These are phyloP conservation scores for Helicoverpa assulta DNA, from an alignment of 2,888 invertebrate genomes.

Conservation along the genomic window DNA sequence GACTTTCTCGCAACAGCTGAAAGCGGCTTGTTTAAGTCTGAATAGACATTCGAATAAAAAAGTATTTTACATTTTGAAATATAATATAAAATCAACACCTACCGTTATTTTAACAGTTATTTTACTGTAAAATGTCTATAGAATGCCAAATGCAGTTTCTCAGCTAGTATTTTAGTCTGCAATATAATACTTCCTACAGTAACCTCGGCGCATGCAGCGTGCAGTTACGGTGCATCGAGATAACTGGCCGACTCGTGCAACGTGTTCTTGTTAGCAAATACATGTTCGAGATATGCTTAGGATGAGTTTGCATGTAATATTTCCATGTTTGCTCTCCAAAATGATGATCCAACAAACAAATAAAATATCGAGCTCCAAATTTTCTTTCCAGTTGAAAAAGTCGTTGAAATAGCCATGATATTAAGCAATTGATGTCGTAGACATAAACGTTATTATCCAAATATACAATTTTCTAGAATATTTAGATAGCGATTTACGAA, in stretches of 20 bases:
- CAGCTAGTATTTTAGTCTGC: slow-evolving; percentile 28
- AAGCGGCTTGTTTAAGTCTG: not conserved
- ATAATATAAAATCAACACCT: not conserved
- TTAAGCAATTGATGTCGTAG: not conserved
- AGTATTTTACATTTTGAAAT: not conserved
- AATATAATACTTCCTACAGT: slow-evolving; percentile 35
- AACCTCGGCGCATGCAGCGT: slow-evolving; percentile 12
- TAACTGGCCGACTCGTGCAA: slow-evolving; percentile 33
- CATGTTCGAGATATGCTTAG: slow-evolving; percentile 22
- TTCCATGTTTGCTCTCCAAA: not conserved
- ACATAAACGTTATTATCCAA: not conserved
- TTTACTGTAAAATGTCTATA: not conserved
- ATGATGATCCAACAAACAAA: too few relatives aligned
- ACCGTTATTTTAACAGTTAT: slow-evolving; percentile 1
- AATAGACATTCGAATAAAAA: not conserved
- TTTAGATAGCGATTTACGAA: not conserved
- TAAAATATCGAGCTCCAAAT: too few relatives aligned
- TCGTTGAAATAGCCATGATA: not conserved
- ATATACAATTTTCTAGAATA: not conserved
- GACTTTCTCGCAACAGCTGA: too few relatives aligned
- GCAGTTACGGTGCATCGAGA: slow-evolving; percentile 42
- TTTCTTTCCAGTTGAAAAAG: too few relatives aligned
- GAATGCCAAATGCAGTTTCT: not conserved
- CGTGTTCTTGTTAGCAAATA: slow-evolving; percentile 45
- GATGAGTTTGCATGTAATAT: slow-evolving; percentile 14